phyloP scores from a whole-genome alignment of 2,797 vertebrate species.

The Hoplostethus mediterraneus region DNA sequence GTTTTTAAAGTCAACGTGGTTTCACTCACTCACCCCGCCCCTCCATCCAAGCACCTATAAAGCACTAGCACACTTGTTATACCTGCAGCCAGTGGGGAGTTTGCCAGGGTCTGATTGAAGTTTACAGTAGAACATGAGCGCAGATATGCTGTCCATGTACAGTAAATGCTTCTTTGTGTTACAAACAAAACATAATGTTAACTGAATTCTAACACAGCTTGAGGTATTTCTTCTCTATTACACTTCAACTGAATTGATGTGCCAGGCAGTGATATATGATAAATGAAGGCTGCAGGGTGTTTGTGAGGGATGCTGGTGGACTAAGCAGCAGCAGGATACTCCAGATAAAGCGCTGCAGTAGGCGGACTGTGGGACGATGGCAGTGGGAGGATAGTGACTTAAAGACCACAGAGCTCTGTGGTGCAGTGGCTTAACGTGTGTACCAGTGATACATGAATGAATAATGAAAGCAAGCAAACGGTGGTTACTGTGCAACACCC shows the following conservation, averaged over 20 bases:
- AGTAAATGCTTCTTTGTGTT: neutral
- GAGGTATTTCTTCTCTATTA: slow-evolving; percentile 3
- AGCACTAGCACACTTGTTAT: too few species aligned
- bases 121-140: neutral
- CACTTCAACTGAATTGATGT: neutral
- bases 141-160: neutral
- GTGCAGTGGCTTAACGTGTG: slow-evolving; percentile 28
- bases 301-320: slow-evolving; percentile 1
- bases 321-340: neutral
- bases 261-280: neutral
- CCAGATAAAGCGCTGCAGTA: slow-evolving; percentile 38
- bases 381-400: slow-evolving; percentile 25
- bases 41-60: too few species aligned
- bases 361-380: slow-evolving; percentile 15
- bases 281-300: slow-evolving; percentile 18
- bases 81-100: too few species aligned
- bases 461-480: slow-evolving; percentile 20
- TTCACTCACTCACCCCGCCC: too few species aligned
- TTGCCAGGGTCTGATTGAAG: too few species aligned
- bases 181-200: neutral
- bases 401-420: slow-evolving; percentile 2
- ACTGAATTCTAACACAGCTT: neutral
- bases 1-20: too few species aligned
- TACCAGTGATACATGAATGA: slow-evolving; percentile 33
- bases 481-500: slow-evolving; percentile 54